Evolutionary conservation across 1,140 invertebrate species (phyloP).

Genomic region (Lanistes nyassanus): DNA sequence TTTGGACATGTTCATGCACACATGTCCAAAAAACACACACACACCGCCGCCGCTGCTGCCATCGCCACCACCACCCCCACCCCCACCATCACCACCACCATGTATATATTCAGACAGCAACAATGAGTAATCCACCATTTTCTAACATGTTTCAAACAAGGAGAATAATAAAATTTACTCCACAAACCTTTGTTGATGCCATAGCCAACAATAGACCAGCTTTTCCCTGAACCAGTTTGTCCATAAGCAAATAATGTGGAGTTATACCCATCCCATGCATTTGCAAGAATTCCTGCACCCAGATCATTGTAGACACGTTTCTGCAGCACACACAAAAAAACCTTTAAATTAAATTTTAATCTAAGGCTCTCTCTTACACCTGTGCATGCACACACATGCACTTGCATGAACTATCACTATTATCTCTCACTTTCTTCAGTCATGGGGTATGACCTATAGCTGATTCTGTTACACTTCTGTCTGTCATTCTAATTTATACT

Average conservation of each 20-base stretch:
- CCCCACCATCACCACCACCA: too few species aligned
- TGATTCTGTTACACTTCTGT: too few species aligned
- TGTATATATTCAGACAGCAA: too few species aligned
- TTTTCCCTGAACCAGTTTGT: slow-evolving; percentile 75
- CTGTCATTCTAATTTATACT: too few species aligned
- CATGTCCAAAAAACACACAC: not conserved
- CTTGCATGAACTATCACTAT: not conserved
- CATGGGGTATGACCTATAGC: too few species aligned
- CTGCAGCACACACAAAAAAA: slow-evolving; percentile 54
- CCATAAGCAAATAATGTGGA: slow-evolving; percentile 75
- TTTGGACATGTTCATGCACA: not conserved
- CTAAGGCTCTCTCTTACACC: too few species aligned
- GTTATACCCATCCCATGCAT: slow-evolving; percentile 76
- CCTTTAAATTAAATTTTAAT: not conserved
- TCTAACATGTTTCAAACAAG: too few species aligned
- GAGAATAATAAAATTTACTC: too few species aligned
- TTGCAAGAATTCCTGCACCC: slow-evolving; percentile 71
- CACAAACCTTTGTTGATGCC: slow-evolving; percentile 73
- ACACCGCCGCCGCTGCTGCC: too few species aligned
- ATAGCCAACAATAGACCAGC: slow-evolving; percentile 78
- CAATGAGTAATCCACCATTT: too few species aligned
- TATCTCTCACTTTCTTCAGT: too few species aligned
- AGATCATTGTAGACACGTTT: slow-evolving; percentile 72
- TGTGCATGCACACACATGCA: slow-evolving; percentile 2
- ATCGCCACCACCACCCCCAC: too few species aligned